Conservation (phyloP, 37 sponge, comb jelly and placozoan genomes). For the Chondrilla cf. caribensis region DNA sequence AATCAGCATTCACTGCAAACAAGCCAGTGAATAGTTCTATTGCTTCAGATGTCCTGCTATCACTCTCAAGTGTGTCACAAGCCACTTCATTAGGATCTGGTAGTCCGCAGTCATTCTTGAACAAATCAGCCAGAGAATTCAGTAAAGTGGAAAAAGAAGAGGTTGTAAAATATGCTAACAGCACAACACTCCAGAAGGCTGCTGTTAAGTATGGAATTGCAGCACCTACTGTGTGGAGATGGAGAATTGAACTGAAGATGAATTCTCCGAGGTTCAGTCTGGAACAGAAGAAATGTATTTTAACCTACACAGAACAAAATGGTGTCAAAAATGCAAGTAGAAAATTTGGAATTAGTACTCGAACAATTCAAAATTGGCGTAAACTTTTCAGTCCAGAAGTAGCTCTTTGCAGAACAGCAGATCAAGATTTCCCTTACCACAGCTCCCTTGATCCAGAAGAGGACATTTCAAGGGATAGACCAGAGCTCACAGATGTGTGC, state of each 20-base stretch:
- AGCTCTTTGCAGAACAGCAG: neutral
- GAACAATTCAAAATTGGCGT: constrained; percentile 80
- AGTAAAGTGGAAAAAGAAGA: constrained; percentile 71
- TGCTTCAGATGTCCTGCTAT: constrained; percentile 60
- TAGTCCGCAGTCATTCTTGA: constrained; percentile 15
- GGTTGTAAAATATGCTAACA: constrained; percentile 79
- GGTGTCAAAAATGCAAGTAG: constrained; percentile 67
- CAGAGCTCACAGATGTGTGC: neutral
- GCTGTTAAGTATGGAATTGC: constrained; percentile 75
- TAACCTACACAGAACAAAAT: constrained; percentile 66
- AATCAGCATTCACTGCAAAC: neutral
- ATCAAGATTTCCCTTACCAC: neutral
- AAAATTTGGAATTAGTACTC: constrained; percentile 64
- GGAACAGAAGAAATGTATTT: constrained; percentile 76
- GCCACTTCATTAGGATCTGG: neutral
- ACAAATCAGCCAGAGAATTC: constrained; percentile 74
- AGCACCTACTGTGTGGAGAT: constrained; percentile 84
- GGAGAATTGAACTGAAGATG: constrained; percentile 80
- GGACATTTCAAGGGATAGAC: neutral
- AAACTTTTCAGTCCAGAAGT: neutral
- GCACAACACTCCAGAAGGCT: constrained; percentile 81
- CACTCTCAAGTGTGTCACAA: constrained; percentile 40
- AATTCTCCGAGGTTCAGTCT: constrained; percentile 71
- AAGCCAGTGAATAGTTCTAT: constrained; percentile 49
- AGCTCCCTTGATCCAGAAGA: neutral